Percentiles rank a stretch among this genome's conserved stretches.
These are phyloP conservation scores for Lethocerus indicus DNA, from an alignment of 1,140 invertebrate species.

Conservation along the genomic window DNA sequence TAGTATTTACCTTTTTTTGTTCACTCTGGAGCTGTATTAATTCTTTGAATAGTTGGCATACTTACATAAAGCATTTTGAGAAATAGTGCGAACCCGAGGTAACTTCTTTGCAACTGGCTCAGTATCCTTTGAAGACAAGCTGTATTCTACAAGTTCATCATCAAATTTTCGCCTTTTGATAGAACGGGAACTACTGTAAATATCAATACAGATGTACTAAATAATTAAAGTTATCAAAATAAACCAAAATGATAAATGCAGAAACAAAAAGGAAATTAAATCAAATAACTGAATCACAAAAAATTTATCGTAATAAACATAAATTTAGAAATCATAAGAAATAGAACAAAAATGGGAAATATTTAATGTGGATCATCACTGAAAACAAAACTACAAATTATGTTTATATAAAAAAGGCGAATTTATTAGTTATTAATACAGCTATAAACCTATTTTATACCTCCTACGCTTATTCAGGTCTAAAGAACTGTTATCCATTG, in stretches of 20 bases:
- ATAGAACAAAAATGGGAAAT: not conserved
- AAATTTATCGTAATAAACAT: not conserved
- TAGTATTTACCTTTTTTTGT: too few relatives aligned
- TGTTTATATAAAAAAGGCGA: not conserved
- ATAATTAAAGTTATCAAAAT: not conserved
- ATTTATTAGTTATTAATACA: too few relatives aligned
- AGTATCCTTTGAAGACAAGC: constrained; percentile 13
- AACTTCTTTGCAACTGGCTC: constrained; percentile 8
- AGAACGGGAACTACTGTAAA: constrained; percentile 63
- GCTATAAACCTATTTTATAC: not conserved
- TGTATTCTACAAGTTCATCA: constrained; percentile 80
- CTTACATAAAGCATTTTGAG: too few relatives aligned
- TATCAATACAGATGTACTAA: not conserved
- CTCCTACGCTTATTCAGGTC: constrained; percentile 12
- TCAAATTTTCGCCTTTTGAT: constrained; percentile 94
- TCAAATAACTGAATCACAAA: not conserved
- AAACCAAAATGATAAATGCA: not conserved
- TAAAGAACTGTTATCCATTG: constrained; percentile 6
- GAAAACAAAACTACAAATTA: not conserved
- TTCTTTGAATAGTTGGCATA: too few relatives aligned
- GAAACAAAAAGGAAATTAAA: not conserved
- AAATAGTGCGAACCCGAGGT: too few relatives aligned
- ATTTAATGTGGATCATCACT: not conserved
- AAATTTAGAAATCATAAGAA: not conserved
- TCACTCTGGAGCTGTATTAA: too few relatives aligned